Conservation (phyloP, 2,797 vertebrate species). For the Cirrhinus molitorella region DNA sequence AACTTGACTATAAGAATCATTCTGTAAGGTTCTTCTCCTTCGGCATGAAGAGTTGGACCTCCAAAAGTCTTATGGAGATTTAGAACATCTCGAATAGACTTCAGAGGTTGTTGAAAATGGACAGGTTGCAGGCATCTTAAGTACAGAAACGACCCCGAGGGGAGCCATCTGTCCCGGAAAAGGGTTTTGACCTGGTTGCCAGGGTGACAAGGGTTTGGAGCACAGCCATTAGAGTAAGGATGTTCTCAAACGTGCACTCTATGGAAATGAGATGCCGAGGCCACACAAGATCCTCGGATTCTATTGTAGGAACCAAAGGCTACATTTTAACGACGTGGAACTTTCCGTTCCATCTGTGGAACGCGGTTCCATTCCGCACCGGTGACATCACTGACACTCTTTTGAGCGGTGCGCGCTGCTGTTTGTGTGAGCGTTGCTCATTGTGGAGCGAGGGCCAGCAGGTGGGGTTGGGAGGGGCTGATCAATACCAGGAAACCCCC, state of each 20-base stretch:
- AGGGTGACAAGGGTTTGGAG: slow-evolving; percentile 21
- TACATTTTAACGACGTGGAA: slow-evolving; percentile 21
- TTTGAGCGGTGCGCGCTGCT: slow-evolving; percentile 44
- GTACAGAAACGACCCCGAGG: slow-evolving; percentile 35
- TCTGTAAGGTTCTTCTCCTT: not conserved
- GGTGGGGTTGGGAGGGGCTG: slow-evolving; percentile 77
- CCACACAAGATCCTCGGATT: slow-evolving; percentile 11
- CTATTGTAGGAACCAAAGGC: slow-evolving; percentile 33
- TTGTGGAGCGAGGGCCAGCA: slow-evolving; percentile 63
- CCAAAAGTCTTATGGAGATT: not conserved
- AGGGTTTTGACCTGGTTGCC: slow-evolving; percentile 41
- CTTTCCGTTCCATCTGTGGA: not conserved
- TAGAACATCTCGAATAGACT: too few relatives aligned
- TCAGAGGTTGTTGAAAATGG: slow-evolving; percentile 28
- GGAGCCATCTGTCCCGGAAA: slow-evolving; percentile 53
- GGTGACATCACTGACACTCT: slow-evolving; percentile 34
- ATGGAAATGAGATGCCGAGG: slow-evolving; percentile 40
- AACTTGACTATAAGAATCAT: not conserved
- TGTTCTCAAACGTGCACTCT: slow-evolving; percentile 27
- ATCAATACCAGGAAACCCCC: slow-evolving; percentile 71
- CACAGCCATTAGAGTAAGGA: slow-evolving; percentile 28
- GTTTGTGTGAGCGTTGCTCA: not conserved
- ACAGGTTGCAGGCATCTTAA: slow-evolving; percentile 48
- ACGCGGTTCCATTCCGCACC: slow-evolving; percentile 3
- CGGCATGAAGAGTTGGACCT: not conserved